Conservation (phyloP, 2,113 vertebrate genomes). For the Cygnus atratus region DNA sequence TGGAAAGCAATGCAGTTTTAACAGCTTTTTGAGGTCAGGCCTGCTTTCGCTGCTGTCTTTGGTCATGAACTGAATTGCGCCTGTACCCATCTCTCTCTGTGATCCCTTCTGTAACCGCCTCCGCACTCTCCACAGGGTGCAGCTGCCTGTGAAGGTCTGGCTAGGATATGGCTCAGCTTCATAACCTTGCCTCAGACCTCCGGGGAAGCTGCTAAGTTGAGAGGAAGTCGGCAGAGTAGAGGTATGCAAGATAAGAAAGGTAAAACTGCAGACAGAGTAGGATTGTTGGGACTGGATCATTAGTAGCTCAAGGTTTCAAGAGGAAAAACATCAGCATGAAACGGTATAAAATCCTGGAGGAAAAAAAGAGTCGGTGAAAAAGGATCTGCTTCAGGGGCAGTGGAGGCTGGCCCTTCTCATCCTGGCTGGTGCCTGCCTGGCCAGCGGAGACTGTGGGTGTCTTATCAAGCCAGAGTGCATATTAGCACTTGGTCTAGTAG, state of each 20-base stretch:
- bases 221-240: not conserved
- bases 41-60: not conserved
- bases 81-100: not conserved
- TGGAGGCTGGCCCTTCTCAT: not conserved
- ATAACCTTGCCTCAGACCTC: slow-evolving; percentile 1
- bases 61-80: not conserved
- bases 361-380: slow-evolving; percentile 9
- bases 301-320: not conserved
- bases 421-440: not conserved
- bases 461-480: not conserved
- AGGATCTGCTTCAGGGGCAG: not conserved
- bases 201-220: not conserved
- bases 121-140: not conserved
- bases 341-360: not conserved
- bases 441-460: not conserved
- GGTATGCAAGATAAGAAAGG: not conserved
- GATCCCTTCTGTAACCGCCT: not conserved
- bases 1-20: not conserved
- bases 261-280: not conserved
- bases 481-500: not conserved
- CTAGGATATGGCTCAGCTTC: not conserved
- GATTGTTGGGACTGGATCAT: not conserved
- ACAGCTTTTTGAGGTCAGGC: not conserved
- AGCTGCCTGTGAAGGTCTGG: not conserved
- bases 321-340: not conserved